Evolutionary conservation across 2,888 invertebrate genomes (phyloP).

Genomic region (Leucozona laternaria): DNA sequence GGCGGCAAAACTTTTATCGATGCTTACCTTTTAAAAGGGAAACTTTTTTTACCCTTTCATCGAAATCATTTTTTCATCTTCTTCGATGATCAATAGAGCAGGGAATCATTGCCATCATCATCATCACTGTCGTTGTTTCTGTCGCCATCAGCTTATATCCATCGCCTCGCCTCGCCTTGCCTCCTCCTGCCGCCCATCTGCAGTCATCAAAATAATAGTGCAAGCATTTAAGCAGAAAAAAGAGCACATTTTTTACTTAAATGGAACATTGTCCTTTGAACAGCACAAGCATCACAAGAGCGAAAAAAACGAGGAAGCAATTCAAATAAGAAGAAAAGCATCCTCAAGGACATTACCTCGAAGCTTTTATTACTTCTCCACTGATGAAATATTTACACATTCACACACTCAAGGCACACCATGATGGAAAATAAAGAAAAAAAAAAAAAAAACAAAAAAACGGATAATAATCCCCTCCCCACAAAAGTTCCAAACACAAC

Average conservation of each 20-base stretch:
- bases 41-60: slow-evolving; percentile 55
- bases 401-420: slow-evolving; percentile 20
- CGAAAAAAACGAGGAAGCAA: slow-evolving; percentile 16
- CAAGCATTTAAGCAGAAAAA: slow-evolving; percentile 46
- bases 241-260: slow-evolving; percentile 31
- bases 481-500: slow-evolving; percentile 39
- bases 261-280: slow-evolving; percentile 37
- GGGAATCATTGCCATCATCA: slow-evolving; percentile 44
- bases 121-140: slow-evolving; percentile 26
- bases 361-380: slow-evolving; percentile 43
- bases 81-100: slow-evolving; percentile 60
- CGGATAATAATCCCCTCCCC: slow-evolving; percentile 16
- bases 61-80: slow-evolving; percentile 60
- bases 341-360: slow-evolving; percentile 36
- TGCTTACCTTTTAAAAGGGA: slow-evolving; percentile 51
- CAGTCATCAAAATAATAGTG: slow-evolving; percentile 39
- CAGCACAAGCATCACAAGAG: too few relatives aligned
- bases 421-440: background rate
- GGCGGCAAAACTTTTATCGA: slow-evolving; percentile 48
- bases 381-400: slow-evolving; percentile 39
- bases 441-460: slow-evolving; percentile 1
- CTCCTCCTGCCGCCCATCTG: background rate
- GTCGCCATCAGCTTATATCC: slow-evolving; percentile 16
- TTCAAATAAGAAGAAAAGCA: slow-evolving; percentile 24
- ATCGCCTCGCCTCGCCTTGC: background rate